Conservation (phyloP, 2,888 invertebrate genomes). For the Cheilosia vernalis region DNA sequence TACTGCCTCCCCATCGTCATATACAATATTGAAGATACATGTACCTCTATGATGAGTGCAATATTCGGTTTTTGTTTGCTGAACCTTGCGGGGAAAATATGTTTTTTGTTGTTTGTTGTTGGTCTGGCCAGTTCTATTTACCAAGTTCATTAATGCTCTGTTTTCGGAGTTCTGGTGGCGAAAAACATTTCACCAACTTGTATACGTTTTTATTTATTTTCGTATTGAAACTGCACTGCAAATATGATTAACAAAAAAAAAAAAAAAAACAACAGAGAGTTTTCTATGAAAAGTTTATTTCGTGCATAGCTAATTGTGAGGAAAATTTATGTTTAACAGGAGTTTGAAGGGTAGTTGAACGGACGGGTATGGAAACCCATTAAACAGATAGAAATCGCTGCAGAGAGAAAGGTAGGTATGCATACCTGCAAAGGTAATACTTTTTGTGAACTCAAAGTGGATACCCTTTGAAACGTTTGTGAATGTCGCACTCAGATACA, state of each 20-base stretch:
- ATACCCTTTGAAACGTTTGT: too few relatives aligned
- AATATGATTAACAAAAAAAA: conserved; percentile 8
- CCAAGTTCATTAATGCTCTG: conserved; percentile 31
- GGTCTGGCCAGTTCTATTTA: conserved; percentile 13
- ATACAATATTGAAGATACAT: background rate
- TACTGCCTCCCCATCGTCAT: conserved; percentile 10
- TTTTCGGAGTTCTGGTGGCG: conserved; percentile 33
- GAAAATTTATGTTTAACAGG: conserved; percentile 11
- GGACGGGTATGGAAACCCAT: background rate
- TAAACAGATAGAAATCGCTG: too few relatives aligned
- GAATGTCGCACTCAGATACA: too few relatives aligned
- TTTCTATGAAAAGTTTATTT: conserved; percentile 13
- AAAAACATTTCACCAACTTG: conserved; percentile 26
- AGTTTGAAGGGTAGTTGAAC: conserved; percentile 2
- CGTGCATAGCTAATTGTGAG: conserved; percentile 19
- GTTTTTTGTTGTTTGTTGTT: conserved; percentile 8
- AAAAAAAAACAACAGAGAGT: background rate
- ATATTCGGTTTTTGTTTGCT: background rate
- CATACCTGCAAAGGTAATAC: too few relatives aligned
- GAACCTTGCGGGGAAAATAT: conserved; percentile 16
- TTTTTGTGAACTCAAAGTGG: too few relatives aligned
- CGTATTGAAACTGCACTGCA: conserved; percentile 11
- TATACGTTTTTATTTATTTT: background rate
- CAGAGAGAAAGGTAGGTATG: too few relatives aligned
- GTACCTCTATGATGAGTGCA: background rate